Conservation (phyloP, 2,888 invertebrate genomes). For the Slavum lentiscoides region DNA sequence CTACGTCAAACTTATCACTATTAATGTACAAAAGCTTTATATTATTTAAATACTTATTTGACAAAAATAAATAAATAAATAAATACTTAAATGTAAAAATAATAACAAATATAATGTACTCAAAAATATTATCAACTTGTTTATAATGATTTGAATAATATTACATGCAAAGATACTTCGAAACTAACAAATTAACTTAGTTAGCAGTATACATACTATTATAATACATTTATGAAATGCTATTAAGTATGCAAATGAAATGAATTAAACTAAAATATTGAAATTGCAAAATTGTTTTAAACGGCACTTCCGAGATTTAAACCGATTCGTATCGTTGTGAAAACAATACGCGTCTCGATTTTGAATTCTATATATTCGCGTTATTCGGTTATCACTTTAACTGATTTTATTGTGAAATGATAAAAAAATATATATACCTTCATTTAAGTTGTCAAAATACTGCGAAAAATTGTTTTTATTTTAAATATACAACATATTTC, state of each 20-base stretch:
- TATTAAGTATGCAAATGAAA: constrained; percentile 3
- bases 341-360: neutral
- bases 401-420: neutral
- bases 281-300: neutral
- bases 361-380: neutral
- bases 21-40: too few species aligned
- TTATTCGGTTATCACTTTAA: neutral
- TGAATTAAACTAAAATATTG: neutral
- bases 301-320: neutral
- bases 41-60: too few species aligned
- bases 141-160: too few species aligned
- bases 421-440: neutral
- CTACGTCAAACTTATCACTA: too few species aligned
- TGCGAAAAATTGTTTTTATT: neutral
- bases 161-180: too few species aligned
- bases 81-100: too few species aligned
- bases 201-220: neutral
- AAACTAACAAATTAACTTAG: neutral
- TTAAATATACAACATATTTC: too few species aligned
- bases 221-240: neutral
- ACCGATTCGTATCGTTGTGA: neutral
- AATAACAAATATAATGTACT: too few species aligned
- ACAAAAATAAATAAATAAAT: too few species aligned
- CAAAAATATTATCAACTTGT: too few species aligned
- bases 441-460: neutral